Evolutionary conservation across 2,888 invertebrate species (phyloP).

Genomic region (Acleris laterana): DNA sequence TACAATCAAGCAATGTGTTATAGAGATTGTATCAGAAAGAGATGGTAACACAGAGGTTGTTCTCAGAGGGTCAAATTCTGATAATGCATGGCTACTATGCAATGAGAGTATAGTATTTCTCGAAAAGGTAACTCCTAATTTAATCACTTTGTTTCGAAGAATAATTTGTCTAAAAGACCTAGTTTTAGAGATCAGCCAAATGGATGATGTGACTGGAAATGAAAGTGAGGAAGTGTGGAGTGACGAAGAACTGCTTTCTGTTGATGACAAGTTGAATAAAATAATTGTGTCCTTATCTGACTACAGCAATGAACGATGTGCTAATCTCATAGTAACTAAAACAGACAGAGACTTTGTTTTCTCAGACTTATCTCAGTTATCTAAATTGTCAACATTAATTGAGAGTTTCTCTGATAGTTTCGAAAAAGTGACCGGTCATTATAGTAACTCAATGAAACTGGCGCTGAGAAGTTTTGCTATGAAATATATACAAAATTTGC

Average conservation of each 20-base stretch:
- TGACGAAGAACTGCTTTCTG: constrained; percentile 87
- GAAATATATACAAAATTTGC: constrained; percentile 95
- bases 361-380: constrained; percentile 89
- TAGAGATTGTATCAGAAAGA: constrained; percentile 86
- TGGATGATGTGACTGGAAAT: constrained; percentile 82
- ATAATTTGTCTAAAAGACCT: constrained; percentile 90
- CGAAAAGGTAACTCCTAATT: constrained; percentile 86
- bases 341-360: constrained; percentile 88
- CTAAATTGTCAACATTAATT: constrained; percentile 89
- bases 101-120: constrained; percentile 89
- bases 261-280: constrained; percentile 89
- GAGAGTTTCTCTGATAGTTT: constrained; percentile 91
- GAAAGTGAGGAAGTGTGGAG: constrained; percentile 89
- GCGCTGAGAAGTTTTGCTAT: constrained; percentile 95
- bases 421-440: constrained; percentile 89
- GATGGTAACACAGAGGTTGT: constrained; percentile 77
- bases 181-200: constrained; percentile 89
- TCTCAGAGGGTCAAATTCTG: constrained; percentile 72
- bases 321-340: constrained; percentile 92
- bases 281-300: constrained; percentile 93
- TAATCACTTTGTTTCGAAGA: constrained; percentile 88
- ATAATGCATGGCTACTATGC: constrained; percentile 84
- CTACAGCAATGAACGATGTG: constrained; percentile 96
- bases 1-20: constrained; percentile 93
- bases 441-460: constrained; percentile 91